These are phyloP conservation scores for Platorchestia sp. DNA, from an alignment of 1,140 invertebrate genomes.

Conservation along the genomic window DNA sequence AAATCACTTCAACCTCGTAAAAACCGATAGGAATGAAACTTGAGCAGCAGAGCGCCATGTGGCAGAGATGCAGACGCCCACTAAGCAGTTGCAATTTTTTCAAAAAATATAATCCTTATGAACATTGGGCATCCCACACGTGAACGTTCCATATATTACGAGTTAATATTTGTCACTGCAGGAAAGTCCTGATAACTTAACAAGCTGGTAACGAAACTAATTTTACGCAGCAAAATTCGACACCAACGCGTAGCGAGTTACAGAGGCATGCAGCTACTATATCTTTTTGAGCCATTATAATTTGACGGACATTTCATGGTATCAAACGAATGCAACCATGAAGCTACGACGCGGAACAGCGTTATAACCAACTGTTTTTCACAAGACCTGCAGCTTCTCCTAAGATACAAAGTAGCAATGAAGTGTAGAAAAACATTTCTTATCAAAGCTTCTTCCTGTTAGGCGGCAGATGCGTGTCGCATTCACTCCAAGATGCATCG, in stretches of 20 bases:
- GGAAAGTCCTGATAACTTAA: no score
- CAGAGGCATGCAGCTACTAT: not conserved
- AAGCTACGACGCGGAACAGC: not conserved
- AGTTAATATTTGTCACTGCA: not conserved
- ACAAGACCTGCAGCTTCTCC: not conserved
- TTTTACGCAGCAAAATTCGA: not conserved
- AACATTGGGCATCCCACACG: not conserved
- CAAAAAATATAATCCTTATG: not conserved
- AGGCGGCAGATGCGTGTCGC: not conserved
- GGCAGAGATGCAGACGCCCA: not conserved
- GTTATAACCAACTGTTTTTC: not conserved
- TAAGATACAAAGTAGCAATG: not conserved
- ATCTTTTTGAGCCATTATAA: not conserved
- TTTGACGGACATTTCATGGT: not conserved
- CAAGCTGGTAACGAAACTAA: not conserved
- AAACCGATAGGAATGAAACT: not conserved
- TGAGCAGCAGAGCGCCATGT: not conserved
- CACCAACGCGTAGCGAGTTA: not conserved
- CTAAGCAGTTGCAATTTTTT: not conserved
- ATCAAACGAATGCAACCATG: not conserved
- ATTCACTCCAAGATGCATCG: not conserved
- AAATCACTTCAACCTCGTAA: not conserved
- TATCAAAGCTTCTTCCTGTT: not conserved
- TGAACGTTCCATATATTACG: not conserved
- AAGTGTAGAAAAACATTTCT: not conserved